A percentile compares a stretch with the other conserved stretches of the same genome.
Evolutionary conservation across 2,113 vertebrate genomes (phyloP).

Genomic region (Ancistrus triradiatus): DNA sequence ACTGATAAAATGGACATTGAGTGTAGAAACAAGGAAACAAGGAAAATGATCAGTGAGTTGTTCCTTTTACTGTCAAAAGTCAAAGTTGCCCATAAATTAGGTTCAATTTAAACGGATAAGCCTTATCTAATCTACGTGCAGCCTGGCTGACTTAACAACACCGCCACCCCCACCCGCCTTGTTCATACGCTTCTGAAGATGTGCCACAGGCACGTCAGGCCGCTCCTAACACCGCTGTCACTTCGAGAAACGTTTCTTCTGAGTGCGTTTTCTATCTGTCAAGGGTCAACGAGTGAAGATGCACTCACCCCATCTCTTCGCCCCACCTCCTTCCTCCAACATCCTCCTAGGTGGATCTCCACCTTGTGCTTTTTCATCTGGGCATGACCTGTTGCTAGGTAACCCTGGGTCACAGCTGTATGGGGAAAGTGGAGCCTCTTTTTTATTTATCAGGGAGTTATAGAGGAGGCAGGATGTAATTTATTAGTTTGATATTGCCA

Average conservation of each 20-base stretch:
- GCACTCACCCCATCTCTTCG: not conserved
- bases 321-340: conserved; percentile 22
- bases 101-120: not conserved
- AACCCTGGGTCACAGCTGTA: conserved; percentile 81
- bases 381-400: conserved; percentile 82
- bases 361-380: conserved; percentile 72
- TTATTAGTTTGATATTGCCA: conserved; percentile 78
- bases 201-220: conserved; percentile 24
- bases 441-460: conserved; percentile 77
- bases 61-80: not conserved
- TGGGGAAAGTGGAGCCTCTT: conserved; percentile 64
- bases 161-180: conserved; percentile 2
- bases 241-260: conserved; percentile 68
- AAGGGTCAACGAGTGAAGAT: conserved; percentile 65
- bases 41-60: too few relatives aligned
- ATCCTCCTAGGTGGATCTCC: conserved; percentile 70
- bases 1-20: too few relatives aligned
- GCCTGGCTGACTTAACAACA: not conserved
- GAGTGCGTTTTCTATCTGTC: conserved; percentile 75
- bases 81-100: not conserved
- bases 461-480: conserved; percentile 75
- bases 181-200: conserved; percentile 26
- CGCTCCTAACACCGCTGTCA: conserved; percentile 58
- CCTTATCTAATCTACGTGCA: not conserved
- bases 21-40: too few relatives aligned